These are phyloP conservation scores for Ptycholaimellus sp. DNA, from an alignment of 2,888 invertebrate species.

Conservation along the genomic window DNA sequence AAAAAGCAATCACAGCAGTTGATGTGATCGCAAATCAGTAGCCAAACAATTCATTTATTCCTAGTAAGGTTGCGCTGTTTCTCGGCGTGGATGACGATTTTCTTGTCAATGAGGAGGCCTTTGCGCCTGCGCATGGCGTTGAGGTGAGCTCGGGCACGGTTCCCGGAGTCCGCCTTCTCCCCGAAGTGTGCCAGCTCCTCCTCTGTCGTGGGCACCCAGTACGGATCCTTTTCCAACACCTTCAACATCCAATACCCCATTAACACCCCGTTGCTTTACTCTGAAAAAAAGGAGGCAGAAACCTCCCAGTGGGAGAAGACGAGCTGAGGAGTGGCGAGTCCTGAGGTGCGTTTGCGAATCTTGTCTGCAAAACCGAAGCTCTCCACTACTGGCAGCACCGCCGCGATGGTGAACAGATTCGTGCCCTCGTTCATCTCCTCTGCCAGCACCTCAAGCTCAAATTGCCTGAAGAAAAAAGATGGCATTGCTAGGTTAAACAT, in stretches of 20 bases:
- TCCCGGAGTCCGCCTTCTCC: slow-evolving; percentile 67
- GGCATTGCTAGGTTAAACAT: neutral
- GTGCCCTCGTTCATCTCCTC: slow-evolving; percentile 71
- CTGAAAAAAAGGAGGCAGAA: neutral
- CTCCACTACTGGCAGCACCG: slow-evolving; percentile 72
- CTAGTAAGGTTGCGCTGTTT: slow-evolving; percentile 54
- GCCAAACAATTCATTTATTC: slow-evolving; percentile 6
- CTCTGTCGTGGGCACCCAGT: slow-evolving; percentile 70
- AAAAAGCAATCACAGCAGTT: too few relatives aligned
- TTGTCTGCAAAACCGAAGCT: slow-evolving; percentile 78
- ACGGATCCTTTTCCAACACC: slow-evolving; percentile 49
- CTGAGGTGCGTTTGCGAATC: slow-evolving; percentile 74
- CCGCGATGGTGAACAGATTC: slow-evolving; percentile 53
- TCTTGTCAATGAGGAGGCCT: slow-evolving; percentile 47
- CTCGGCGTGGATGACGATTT: slow-evolving; percentile 73
- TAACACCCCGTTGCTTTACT: too few relatives aligned
- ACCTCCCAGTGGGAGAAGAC: slow-evolving; percentile 88
- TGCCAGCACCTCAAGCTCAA: slow-evolving; percentile 54
- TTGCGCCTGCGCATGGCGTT: slow-evolving; percentile 64
- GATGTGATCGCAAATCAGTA: too few relatives aligned
- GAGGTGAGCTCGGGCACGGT: slow-evolving; percentile 57
- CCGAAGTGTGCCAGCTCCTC: slow-evolving; percentile 71
- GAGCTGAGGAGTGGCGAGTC: slow-evolving; percentile 71
- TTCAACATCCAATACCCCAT: neutral
- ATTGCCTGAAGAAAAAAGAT: slow-evolving; percentile 1